Base-by-base conservation (phyloP, 2,797 vertebrate genomes). In the Hippocampus kuda region DNA sequence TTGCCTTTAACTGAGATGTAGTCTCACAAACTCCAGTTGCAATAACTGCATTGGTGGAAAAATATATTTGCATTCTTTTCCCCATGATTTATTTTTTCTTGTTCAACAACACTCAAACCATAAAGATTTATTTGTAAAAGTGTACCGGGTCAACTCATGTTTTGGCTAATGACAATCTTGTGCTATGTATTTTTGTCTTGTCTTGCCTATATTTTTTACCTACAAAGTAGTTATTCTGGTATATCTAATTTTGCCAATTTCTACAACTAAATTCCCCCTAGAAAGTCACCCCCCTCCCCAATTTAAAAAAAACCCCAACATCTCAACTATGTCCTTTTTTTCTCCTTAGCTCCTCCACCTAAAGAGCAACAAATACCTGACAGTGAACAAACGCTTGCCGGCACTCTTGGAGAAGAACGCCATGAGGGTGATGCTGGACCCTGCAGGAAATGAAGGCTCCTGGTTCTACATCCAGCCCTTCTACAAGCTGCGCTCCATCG, bases 391-490 rank as follows among this genome's bases (percentile, higher is more conserved):
- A 85, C 92, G 97, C 27, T 92, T 99, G 46, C 97, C 97, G 0
- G 97, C 97, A 1, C 90, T 99, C 62, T 83, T 99, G 16, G 97
- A 99, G 90, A 99, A 99, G 89, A 99, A 98, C 3, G 97, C 97
- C 72, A 98, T 99, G 97, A 87, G 97, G 42, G 96, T 98, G 80
- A 99, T 95, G 1, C 71, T 99, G 85, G 97, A 99, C 27, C 94
- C 94, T 48, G 96, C 97, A 42, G 96, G 97, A 34, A 99, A 99
- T 0, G 97, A 99, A 77, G 97, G 97, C 1, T 99, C 97, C 84
- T 99, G 97, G 97, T 98, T 99, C 83, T 99, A 99, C 87, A 99
- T 99, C 73, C 97, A 99, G 67, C 97, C 97, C 0, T 99, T 99
- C 88, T 99, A 99, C 89, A 99, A 99, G 42, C 91, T 99, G 1